Evolutionary conservation across 2,888 invertebrate species (phyloP).

Genomic region (Strigamia maritima): DNA sequence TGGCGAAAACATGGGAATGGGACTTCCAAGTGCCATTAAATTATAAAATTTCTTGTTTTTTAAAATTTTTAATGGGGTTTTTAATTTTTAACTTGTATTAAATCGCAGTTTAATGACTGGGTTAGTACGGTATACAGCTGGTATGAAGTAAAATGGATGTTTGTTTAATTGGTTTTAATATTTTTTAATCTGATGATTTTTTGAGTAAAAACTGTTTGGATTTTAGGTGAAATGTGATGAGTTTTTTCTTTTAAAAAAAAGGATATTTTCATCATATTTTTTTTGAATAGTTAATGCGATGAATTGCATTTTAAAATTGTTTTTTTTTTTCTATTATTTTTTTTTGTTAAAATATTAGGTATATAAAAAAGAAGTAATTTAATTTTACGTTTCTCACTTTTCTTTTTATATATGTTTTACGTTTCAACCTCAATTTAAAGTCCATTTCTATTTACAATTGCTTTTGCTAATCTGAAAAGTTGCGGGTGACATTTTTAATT

Average conservation of each 20-base stretch:
- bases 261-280: not conserved
- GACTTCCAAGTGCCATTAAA: not conserved
- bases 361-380: not conserved
- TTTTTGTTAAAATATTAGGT: not conserved
- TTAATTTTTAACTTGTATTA: not conserved
- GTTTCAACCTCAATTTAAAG: constrained; percentile 15
- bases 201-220: not conserved
- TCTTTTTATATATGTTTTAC: not conserved
- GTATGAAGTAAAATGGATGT: not conserved
- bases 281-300: not conserved
- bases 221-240: constrained; percentile 10
- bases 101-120: not conserved
- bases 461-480: constrained; percentile 24
- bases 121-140: not conserved
- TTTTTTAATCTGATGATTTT: not conserved
- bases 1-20: constrained; percentile 1
- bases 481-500: constrained; percentile 29
- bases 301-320: not conserved
- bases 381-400: not conserved
- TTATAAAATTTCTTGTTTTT: not conserved
- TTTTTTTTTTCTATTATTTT: not conserved
- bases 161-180: not conserved
- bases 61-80: not conserved
- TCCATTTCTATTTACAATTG: constrained; percentile 25
- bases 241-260: not conserved